Evolutionary conservation across 1,140 invertebrate species (phyloP).

Genomic region (Spodoptera frugiperda): DNA sequence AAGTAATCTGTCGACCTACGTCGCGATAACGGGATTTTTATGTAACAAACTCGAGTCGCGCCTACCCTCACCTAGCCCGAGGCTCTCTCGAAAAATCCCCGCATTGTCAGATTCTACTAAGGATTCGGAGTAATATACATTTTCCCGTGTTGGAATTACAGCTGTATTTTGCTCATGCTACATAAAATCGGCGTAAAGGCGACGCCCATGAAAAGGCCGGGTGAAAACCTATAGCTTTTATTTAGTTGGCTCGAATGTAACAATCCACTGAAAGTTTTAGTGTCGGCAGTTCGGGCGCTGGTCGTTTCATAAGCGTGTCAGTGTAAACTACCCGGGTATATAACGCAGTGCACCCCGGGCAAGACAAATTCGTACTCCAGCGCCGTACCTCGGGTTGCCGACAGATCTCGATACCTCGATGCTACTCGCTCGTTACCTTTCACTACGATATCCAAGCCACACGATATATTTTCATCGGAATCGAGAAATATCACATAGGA

Average conservation of each 20-base stretch:
- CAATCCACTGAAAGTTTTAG: constrained; percentile 79
- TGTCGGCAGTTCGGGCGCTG: constrained; percentile 61
- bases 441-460: constrained; percentile 34
- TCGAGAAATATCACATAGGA: constrained; percentile 11
- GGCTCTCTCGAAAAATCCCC: constrained; percentile 78
- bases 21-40: constrained; percentile 84
- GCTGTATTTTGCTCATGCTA: constrained; percentile 76
- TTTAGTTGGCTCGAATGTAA: constrained; percentile 74
- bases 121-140: constrained; percentile 81
- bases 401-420: constrained; percentile 40
- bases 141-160: constrained; percentile 80
- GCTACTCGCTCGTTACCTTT: constrained; percentile 35
- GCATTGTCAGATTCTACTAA: constrained; percentile 79
- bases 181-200: constrained; percentile 81
- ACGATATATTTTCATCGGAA: constrained; percentile 26
- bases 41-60: constrained; percentile 82
- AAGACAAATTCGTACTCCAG: constrained; percentile 61
- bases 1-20: constrained; percentile 83
- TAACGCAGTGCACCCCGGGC: constrained; percentile 61
- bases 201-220: constrained; percentile 65
- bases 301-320: constrained; percentile 69
- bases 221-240: constrained; percentile 68
- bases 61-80: constrained; percentile 82
- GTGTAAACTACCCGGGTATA: constrained; percentile 59
- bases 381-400: background rate